Evolutionary conservation across 37 sponge, comb jelly and placozoan species (phyloP).

Genomic region (Amphimedon queenslandica): DNA sequence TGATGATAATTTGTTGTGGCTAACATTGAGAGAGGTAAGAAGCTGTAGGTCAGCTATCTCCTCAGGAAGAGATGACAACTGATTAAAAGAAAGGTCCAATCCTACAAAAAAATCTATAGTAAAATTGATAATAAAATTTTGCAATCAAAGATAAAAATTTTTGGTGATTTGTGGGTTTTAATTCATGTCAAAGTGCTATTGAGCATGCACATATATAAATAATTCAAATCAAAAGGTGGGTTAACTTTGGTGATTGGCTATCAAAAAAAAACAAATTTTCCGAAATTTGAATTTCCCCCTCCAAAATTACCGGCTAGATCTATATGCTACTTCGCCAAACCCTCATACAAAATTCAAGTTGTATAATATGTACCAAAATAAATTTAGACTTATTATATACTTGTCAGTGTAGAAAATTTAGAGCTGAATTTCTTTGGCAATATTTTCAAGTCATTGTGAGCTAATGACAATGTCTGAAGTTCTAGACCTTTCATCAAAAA

Average conservation of each 20-base stretch:
- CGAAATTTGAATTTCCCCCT: too few species aligned
- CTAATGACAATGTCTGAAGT: constrained; percentile 37
- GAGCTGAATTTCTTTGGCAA: constrained; percentile 39
- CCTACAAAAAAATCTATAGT: constrained; percentile 16
- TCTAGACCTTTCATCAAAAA: constrained; percentile 49
- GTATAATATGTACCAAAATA: too few species aligned
- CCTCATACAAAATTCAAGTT: too few species aligned
- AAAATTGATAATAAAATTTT: not conserved
- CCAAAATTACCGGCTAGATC: too few species aligned
- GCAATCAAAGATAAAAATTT: not conserved
- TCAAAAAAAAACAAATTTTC: too few species aligned
- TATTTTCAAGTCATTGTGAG: constrained; percentile 50
- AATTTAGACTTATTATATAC: constrained; percentile 39
- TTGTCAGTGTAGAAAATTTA: constrained; percentile 41
- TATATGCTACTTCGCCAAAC: too few species aligned
- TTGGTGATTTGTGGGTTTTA: too few species aligned
- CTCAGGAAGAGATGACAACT: constrained; percentile 25
- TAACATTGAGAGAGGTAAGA: constrained; percentile 12
- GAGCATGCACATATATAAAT: too few species aligned
- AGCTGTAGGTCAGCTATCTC: not conserved
- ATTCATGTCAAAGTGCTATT: not conserved
- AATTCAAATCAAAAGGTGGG: too few species aligned
- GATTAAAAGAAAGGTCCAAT: constrained; percentile 34
- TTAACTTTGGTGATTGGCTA: too few species aligned
- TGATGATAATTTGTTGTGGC: constrained; percentile 22